Evolutionary conservation across 2,797 vertebrate species (phyloP).

Genomic region (Chrysocyon brachyurus): DNA sequence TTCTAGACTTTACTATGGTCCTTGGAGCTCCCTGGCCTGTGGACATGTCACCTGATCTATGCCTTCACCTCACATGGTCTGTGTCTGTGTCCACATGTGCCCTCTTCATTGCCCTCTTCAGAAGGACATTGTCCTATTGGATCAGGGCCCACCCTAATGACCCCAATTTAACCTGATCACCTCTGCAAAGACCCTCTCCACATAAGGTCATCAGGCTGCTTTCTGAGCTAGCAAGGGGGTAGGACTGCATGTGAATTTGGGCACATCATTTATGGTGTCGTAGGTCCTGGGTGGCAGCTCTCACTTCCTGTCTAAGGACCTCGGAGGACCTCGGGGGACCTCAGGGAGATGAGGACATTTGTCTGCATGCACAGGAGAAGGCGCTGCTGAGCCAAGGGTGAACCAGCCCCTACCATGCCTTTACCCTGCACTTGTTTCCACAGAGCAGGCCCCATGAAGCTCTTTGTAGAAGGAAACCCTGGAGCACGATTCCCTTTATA

Average conservation of each 20-base stretch:
- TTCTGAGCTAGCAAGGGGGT: background rate
- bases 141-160: fast-evolving
- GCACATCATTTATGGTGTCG: fast-evolving
- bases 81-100: fast-evolving
- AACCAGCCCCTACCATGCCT: background rate
- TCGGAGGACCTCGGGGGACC: fast-evolving
- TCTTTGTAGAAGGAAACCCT: background rate
- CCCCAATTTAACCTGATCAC: no score
- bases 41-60: fast-evolving
- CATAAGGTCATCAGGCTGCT: fast-evolving
- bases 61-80: fast-evolving
- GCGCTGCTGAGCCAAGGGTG: background rate
- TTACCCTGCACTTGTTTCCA: fast-evolving
- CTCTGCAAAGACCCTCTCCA: background rate
- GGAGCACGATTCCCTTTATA: fast-evolving
- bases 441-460: background rate
- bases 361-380: no score
- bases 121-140: background rate
- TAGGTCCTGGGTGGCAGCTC: fast-evolving
- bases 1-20: background rate
- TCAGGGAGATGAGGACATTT: no score
- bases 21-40: no score
- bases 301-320: fast-evolving
- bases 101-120: no score
- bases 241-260: fast-evolving